These are phyloP conservation scores for Choristoneura fumiferana DNA, from an alignment of 1,140 invertebrate species.

Conservation along the genomic window DNA sequence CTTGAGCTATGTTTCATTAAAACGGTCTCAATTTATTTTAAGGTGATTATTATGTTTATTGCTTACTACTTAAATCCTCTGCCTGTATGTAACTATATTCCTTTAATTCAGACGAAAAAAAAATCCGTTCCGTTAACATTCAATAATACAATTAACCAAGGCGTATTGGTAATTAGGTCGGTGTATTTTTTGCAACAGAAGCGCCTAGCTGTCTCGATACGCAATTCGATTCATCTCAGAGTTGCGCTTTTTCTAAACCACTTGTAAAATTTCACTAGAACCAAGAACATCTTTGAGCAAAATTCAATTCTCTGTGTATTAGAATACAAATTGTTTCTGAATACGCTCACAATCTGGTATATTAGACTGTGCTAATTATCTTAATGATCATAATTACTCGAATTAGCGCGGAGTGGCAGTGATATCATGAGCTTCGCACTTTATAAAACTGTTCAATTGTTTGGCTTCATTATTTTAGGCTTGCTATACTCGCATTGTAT, in stretches of 20 bases:
- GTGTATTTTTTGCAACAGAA: background rate
- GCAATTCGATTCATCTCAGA: background rate
- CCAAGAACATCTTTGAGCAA: background rate
- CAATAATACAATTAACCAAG: too few relatives aligned
- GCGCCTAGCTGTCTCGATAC: conserved; percentile 3
- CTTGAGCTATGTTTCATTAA: too few relatives aligned
- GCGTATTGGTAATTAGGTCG: too few relatives aligned
- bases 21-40: too few relatives aligned
- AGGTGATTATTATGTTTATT: too few relatives aligned
- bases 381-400: conserved; percentile 55
- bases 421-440: conserved; percentile 61
- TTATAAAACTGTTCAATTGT: conserved; percentile 32
- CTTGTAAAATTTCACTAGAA: too few relatives aligned
- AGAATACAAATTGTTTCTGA: background rate
- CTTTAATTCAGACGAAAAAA: too few relatives aligned
- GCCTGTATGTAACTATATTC: too few relatives aligned
- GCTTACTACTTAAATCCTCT: too few relatives aligned
- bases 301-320: background rate
- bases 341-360: background rate
- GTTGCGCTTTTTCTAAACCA: too few relatives aligned
- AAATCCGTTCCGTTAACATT: too few relatives aligned
- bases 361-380: conserved; percentile 21
- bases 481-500: too few relatives aligned
- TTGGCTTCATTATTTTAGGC: background rate
- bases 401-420: conserved; percentile 46